phyloP scores from a whole-genome alignment of 2,113 vertebrate genomes.

The Cephalopterus ornatus region DNA sequence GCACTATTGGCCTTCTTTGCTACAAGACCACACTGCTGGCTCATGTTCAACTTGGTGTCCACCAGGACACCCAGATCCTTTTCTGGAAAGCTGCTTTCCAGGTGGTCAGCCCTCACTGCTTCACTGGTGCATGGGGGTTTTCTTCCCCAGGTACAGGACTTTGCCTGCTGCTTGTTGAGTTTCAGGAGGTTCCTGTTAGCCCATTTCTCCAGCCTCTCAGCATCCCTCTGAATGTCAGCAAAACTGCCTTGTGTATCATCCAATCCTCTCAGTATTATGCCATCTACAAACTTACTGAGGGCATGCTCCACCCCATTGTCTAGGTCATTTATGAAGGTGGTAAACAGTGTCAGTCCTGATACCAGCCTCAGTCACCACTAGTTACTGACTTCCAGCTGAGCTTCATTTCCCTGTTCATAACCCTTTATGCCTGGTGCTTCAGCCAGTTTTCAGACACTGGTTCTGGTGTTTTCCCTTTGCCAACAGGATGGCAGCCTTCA shows the following conservation, averaged over 20 bases:
- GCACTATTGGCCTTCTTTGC: not conserved
- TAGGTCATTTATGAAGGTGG: not conserved
- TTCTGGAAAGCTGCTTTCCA: not conserved
- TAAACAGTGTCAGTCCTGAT: not conserved
- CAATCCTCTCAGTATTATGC: not conserved
- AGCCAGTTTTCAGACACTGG: not conserved
- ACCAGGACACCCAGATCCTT: not conserved
- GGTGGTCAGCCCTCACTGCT: not conserved
- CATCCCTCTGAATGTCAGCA: not conserved
- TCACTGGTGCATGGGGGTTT: not conserved
- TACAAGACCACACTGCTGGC: not conserved
- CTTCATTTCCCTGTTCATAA: not conserved
- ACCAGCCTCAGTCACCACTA: not conserved
- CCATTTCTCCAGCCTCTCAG: not conserved
- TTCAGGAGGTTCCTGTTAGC: not conserved
- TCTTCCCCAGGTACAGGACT: not conserved
- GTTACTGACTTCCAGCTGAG: not conserved
- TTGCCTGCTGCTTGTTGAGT: not conserved
- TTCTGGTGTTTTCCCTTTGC: not conserved
- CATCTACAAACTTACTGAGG: not conserved
- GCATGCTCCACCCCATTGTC: not conserved
- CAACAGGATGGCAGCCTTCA: not conserved
- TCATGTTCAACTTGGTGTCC: not conserved
- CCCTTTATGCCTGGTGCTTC: not conserved
- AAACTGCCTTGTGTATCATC: not conserved